Evolutionary conservation across 2,797 vertebrate species (phyloP).

Genomic region (Takifugu rubripes): DNA sequence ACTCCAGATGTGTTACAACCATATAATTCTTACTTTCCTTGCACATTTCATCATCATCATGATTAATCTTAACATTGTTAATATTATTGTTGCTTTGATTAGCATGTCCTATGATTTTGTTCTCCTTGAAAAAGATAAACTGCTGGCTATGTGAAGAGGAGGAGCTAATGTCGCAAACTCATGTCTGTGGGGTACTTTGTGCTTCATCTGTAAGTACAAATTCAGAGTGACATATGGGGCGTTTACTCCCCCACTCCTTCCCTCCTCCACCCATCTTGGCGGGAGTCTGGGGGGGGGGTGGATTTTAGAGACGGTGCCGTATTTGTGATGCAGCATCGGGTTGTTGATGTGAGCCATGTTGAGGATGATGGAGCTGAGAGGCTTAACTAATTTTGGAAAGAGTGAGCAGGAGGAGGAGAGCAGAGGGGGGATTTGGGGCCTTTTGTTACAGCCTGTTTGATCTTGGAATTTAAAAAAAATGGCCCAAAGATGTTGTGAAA

Average conservation of each 20-base stretch:
- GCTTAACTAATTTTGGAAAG: constrained; percentile 82
- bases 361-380: constrained; percentile 79
- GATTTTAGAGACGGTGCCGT: constrained; percentile 56
- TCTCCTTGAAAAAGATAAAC: constrained; percentile 29
- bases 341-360: constrained; percentile 73
- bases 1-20: constrained; percentile 38
- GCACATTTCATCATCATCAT: constrained; percentile 37
- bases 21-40: constrained; percentile 22
- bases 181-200: constrained; percentile 52
- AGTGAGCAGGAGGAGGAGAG: constrained; percentile 65
- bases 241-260: constrained; percentile 1
- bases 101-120: constrained; percentile 28
- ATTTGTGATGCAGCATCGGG: constrained; percentile 47
- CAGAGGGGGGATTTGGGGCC: constrained; percentile 69
- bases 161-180: constrained; percentile 29
- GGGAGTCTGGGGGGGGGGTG: constrained; percentile 26
- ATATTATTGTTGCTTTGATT: constrained; percentile 3
- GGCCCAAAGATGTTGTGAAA: constrained; percentile 71
- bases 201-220: constrained; percentile 58
- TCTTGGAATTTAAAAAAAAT: constrained; percentile 67
- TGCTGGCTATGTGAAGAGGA: constrained; percentile 28
- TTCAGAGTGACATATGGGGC: constrained; percentile 64
- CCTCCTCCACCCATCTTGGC: constrained; percentile 9
- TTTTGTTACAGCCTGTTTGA: constrained; percentile 79
- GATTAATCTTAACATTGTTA: constrained; percentile 11